Percentiles rank a stretch among this genome's conserved stretches.
These are phyloP conservation scores for Pangasius krempfi DNA, from an alignment of 2,797 vertebrate species.

Conservation along the genomic window DNA sequence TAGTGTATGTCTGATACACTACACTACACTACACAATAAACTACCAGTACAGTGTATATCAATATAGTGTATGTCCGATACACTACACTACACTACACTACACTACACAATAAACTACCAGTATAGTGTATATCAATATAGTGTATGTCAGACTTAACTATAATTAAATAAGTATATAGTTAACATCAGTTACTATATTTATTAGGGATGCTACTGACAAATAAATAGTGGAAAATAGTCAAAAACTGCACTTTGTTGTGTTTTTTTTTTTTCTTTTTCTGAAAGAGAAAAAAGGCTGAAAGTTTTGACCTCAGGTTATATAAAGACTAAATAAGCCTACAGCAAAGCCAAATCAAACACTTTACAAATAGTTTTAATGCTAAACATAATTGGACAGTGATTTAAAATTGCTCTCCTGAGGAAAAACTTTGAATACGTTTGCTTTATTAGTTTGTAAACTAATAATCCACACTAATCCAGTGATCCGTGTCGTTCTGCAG, in stretches of 20 bases:
- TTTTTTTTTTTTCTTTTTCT: too few species aligned
- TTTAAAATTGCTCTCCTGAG: neutral
- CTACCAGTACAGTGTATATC: too few species aligned
- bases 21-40: too few species aligned
- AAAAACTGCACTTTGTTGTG: too few species aligned
- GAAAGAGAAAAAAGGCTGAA: too few species aligned
- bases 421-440: neutral
- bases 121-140: too few species aligned
- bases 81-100: too few species aligned
- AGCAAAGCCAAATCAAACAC: neutral
- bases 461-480: neutral
- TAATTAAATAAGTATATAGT: neutral
- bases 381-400: neutral
- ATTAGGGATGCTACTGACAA: neutral
- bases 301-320: neutral
- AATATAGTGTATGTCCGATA: too few species aligned
- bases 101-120: too few species aligned
- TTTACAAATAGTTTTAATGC: neutral
- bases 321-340: neutral
- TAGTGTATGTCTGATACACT: neutral
- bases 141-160: neutral
- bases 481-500: conserved; percentile 67
- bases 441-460: neutral
- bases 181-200: neutral
- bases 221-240: too few species aligned